Base-by-base conservation (phyloP, 1,140 invertebrate genomes). In the Camponotus vicinus region DNA sequence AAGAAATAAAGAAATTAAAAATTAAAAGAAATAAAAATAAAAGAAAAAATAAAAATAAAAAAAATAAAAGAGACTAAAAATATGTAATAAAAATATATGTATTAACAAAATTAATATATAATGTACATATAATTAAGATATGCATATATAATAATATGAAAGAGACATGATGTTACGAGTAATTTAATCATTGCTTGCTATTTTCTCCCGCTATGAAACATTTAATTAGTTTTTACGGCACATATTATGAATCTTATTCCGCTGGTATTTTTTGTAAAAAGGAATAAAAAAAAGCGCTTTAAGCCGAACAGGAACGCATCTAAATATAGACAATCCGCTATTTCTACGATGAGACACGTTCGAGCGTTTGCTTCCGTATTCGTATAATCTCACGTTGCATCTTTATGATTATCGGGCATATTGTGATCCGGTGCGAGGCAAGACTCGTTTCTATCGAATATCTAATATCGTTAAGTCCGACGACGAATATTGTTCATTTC, bases 371-470 rank as follows among this genome's bases (percentile, higher is more conserved):
- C 49, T 85, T 71, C 55, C 63, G n/a, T 49, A 83, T 66, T 85
- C 40, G 55, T 55, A 76, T 67, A 89, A 89, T 89, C 88, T 89
- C 87, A 86, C 88, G 88, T 89, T 83, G 88, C 85, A 89, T 89
- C 88, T 89, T 89, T 89, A 89, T 63, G 79, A 73, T 85, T 89
- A 89, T 89, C 88, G 88, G 11, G 18, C 85, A 63, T 85, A 75
- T 83, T 73, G 42, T 57, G 84, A 77, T 63, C 1, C n/a, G 34
- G 42, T 64, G 64, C 40, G n/a, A 40, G 59, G 21, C 34, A 75
- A 83, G 52, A 82, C 27, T 83, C 63, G 40, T 42, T 67, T 32
- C 40, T 37, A 67, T 75, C 61, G 15, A 45, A 64, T 42, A n/a
- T 83, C 49, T 70, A 82, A 82, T 73, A 61, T 82, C 55, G 40